Base-by-base conservation (phyloP, 2,888 invertebrate species). In the Cheilosia pagana region DNA sequence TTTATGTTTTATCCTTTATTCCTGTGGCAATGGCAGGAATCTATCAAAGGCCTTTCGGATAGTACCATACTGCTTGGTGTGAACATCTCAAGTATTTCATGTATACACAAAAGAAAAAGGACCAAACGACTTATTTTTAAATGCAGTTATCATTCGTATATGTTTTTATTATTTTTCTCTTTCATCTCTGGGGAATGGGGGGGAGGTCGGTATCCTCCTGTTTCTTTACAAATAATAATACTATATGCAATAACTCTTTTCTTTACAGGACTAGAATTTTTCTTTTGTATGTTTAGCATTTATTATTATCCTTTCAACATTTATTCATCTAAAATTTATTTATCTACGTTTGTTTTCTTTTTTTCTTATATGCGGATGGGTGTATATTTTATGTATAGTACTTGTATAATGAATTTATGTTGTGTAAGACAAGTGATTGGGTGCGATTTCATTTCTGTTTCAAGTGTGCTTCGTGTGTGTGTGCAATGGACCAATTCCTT, bases 241-340 rank as follows among this genome's bases (percentile, higher is more conserved):
- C 39, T 35, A 28, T 50, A 39, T 48, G 39, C 70, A 76, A 81
- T 77, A 60, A 59, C 31, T 77, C 62, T 35, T 72, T 59, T 48
- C 50, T 68, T 63, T 68, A 59, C 82, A 76, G 55, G 78, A 78
- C 60, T 81, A 71, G 39, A 28, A 70, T 77, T 70, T 77, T 70
- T 28, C 43, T 59, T 59, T 63, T 55, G 21, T 25, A 7, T 50
- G 41, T 81, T 76, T 76, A 65, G 59, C 71, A 78, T 78, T 78
- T 78, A 82, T 83, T 76, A 81, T 81, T 75, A 81, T 85, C 70
- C 55, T 76, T 70, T 81, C 71, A 81, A 81, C 81, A 85, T 85
- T 76, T 75, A 81, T 85, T 85, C 81, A 71, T 76, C 81, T 85
- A 81, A 81, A 81, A 81, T 81, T 85, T 81, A 81, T 81, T 81